Percentiles rank a stretch among this genome's conserved stretches.
Conservation (phyloP, 2,113 vertebrate genomes). For the Xenopus tropicalis region DNA sequence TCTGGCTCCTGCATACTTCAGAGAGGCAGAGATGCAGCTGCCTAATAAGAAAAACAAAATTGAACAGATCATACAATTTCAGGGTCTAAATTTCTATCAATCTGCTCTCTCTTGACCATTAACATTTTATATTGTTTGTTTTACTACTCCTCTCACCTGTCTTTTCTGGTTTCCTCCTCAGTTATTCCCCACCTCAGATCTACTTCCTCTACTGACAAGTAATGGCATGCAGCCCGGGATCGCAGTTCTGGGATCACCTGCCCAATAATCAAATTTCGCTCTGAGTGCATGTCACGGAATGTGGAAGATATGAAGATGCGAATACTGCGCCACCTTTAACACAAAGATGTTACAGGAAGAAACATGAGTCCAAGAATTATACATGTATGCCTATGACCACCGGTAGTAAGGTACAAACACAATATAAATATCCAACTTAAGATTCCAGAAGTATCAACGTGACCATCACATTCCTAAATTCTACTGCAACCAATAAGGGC, state of each 20-base stretch:
- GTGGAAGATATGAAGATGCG: slow-evolving; percentile 86
- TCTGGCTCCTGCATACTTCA: slow-evolving; percentile 77
- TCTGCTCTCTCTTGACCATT: neutral
- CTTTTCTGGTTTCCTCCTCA: slow-evolving; percentile 68
- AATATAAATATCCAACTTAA: neutral
- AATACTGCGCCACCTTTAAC: slow-evolving; percentile 70
- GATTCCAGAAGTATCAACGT: neutral
- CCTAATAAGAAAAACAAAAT: slow-evolving; percentile 42
- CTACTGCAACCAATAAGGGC: too few species aligned
- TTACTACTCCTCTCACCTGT: slow-evolving; percentile 50
- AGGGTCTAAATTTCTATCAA: neutral
- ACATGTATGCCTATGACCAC: neutral
- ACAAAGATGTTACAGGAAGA: neutral
- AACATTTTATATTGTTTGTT: neutral
- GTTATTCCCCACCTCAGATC: slow-evolving; percentile 88
- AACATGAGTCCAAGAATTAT: neutral
- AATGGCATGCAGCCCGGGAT: slow-evolving; percentile 61
- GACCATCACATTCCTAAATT: slow-evolving; percentile 1
- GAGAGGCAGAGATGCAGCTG: slow-evolving; percentile 75
- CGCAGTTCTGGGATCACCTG: slow-evolving; percentile 77
- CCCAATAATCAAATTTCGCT: slow-evolving; percentile 76
- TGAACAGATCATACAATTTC: neutral
- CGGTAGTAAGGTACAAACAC: neutral
- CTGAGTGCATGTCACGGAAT: slow-evolving; percentile 85
- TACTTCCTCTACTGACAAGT: slow-evolving; percentile 74